phyloP scores from a whole-genome alignment of 2,797 vertebrate genomes.

The Takifugu ocellatus region DNA sequence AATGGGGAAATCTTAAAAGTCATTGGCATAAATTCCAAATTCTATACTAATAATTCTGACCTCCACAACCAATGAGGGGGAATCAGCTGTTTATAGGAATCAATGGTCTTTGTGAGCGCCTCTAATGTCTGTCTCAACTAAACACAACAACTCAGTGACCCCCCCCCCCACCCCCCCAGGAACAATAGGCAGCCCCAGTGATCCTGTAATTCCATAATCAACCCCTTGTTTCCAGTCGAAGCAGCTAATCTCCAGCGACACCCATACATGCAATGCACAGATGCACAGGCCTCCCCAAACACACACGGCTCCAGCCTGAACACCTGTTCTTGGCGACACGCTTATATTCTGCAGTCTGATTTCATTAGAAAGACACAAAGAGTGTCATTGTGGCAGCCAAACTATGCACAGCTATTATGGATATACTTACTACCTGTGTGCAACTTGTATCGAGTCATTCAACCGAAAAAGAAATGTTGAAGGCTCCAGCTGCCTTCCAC shows the following conservation, averaged over 20 bases:
- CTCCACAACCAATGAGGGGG: background rate
- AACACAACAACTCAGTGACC: background rate
- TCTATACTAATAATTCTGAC: no score
- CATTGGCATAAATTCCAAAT: background rate
- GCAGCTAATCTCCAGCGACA: conserved; percentile 50
- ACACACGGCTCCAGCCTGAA: conserved; percentile 1
- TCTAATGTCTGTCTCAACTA: conserved; percentile 5
- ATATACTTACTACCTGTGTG: background rate
- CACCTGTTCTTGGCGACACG: conserved; percentile 42
- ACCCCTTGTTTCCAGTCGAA: conserved; percentile 22
- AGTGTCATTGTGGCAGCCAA: background rate
- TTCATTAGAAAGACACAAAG: conserved; percentile 18
- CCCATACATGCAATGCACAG: conserved; percentile 25
- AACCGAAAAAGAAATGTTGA: no score
- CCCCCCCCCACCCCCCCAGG: conserved; percentile 20
- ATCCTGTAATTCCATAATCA: conserved; percentile 42
- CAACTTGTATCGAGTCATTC: no score
- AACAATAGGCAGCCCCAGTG: conserved; percentile 34
- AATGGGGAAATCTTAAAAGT: background rate
- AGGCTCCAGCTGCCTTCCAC: no score
- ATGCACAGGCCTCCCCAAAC: conserved; percentile 18
- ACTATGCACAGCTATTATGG: background rate
- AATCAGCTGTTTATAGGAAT: background rate
- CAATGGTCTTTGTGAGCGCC: conserved; percentile 4
- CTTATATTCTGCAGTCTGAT: conserved; percentile 12